Conservation (phyloP, 2,888 invertebrate genomes). For the Xestia xanthographa region DNA sequence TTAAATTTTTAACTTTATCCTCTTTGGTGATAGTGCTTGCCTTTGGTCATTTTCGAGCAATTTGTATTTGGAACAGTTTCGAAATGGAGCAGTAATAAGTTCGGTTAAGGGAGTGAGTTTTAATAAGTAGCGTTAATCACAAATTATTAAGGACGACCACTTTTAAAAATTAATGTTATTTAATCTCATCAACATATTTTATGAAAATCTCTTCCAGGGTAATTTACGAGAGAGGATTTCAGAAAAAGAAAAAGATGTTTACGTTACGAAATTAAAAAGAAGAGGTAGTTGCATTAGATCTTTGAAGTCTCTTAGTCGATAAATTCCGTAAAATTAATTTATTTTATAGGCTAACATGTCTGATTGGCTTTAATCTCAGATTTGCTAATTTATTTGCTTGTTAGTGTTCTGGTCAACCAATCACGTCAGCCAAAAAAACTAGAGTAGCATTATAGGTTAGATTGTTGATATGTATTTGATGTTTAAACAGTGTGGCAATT, state of each 20-base stretch:
- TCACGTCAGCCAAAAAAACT: not conserved
- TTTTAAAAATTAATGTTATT: constrained; percentile 26
- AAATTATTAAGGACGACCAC: not conserved
- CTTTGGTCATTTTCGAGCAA: constrained; percentile 40
- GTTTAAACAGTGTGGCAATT: not conserved
- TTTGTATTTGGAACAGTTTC: constrained; percentile 45
- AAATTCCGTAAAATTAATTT: not conserved
- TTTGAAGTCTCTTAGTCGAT: not conserved
- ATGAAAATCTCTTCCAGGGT: not conserved
- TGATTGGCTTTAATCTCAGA: too few relatives aligned
- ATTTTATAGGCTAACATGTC: not conserved
- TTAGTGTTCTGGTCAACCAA: not conserved
- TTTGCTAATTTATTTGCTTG: not conserved
- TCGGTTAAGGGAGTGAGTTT: constrained; percentile 5
- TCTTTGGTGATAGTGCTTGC: constrained; percentile 69
- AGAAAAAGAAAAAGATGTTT: not conserved
- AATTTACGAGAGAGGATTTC: not conserved
- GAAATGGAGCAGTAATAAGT: constrained; percentile 5
- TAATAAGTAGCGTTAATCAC: not conserved
- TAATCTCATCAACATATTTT: constrained; percentile 29
- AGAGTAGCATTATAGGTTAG: too few relatives aligned
- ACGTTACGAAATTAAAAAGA: not conserved
- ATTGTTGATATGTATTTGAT: not conserved
- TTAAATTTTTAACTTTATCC: constrained; percentile 80
- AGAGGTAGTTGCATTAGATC: not conserved